Conservation (phyloP, 2,113 vertebrate genomes). For the Cephalopterus ornatus region DNA sequence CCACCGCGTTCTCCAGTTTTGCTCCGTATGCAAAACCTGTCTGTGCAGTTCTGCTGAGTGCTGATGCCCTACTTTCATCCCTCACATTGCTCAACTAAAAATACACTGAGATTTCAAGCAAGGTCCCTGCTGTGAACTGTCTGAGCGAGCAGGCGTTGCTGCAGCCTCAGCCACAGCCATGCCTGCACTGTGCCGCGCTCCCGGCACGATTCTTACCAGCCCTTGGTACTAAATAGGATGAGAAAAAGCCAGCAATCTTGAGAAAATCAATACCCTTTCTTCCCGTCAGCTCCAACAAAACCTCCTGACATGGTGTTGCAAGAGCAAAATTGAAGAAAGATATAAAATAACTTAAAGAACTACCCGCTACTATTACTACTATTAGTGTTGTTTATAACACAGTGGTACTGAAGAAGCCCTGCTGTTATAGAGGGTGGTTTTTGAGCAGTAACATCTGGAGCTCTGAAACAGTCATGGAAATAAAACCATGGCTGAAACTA, state of each 20-base stretch:
- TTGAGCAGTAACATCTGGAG: not conserved
- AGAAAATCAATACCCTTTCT: not conserved
- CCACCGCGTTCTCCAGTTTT: not conserved
- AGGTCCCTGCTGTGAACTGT: constrained; percentile 9
- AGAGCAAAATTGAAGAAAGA: not conserved
- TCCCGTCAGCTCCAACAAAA: not conserved
- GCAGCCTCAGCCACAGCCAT: not conserved
- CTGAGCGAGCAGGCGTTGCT: not conserved
- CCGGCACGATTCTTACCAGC: accelerated
- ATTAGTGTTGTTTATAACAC: not conserved
- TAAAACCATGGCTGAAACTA: not conserved
- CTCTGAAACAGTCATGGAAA: not conserved
- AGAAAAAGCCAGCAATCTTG: not conserved
- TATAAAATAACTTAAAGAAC: not conserved
- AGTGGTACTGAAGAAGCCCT: not conserved
- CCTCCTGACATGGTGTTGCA: not conserved
- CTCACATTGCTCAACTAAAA: constrained; percentile 45
- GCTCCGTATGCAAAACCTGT: constrained; percentile 48
- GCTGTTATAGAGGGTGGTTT: not conserved
- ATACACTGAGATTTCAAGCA: constrained; percentile 1
- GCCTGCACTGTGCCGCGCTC: not conserved
- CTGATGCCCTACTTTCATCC: constrained; percentile 51
- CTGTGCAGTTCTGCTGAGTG: not conserved
- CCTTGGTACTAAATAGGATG: not conserved
- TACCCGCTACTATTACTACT: accelerated